Conservation (phyloP, 2,888 invertebrate genomes). For the Cylindroiulus punctatus region DNA sequence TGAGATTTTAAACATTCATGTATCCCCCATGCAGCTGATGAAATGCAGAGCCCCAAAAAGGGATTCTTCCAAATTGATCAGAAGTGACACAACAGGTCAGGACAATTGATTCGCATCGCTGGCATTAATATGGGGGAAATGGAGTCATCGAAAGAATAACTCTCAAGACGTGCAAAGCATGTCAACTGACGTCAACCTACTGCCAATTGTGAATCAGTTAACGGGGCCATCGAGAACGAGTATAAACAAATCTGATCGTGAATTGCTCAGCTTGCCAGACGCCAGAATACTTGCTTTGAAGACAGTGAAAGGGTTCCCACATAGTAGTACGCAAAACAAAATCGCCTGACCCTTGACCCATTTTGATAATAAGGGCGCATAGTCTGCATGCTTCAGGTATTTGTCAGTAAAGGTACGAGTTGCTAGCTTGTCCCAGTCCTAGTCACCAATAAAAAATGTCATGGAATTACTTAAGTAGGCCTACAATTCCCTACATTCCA, state of each 20-base stretch:
- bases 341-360: background rate
- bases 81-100: too few species aligned
- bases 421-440: too few species aligned
- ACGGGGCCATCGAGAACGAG: background rate
- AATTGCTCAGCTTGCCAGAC: background rate
- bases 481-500: background rate
- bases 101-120: too few species aligned
- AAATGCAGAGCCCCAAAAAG: too few species aligned
- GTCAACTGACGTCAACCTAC: background rate
- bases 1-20: too few species aligned
- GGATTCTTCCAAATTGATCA: too few species aligned
- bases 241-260: constrained; percentile 1
- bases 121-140: too few species aligned
- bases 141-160: background rate
- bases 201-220: background rate
- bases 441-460: too few species aligned
- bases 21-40: too few species aligned
- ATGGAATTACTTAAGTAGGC: background rate
- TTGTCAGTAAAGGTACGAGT: too few species aligned
- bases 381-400: too few species aligned
- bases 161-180: background rate
- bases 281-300: background rate
- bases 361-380: background rate
- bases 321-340: background rate
- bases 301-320: background rate